Evolutionary conservation across 2,888 invertebrate species (phyloP).

Genomic region (Cenopis cana): DNA sequence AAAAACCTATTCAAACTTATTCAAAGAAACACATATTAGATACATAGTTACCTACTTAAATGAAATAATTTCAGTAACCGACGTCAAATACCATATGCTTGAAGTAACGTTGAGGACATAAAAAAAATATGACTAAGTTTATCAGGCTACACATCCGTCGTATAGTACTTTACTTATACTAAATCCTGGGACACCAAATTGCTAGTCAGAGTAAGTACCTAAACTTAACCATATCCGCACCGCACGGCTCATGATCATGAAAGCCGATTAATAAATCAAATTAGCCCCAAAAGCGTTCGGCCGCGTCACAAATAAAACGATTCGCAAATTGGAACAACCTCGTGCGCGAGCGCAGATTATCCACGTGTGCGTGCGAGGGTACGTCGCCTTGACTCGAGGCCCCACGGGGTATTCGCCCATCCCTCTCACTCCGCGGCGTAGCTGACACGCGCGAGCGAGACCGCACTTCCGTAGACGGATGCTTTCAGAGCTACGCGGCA

Average conservation of each 20-base stretch:
- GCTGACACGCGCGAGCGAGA: constrained; percentile 65
- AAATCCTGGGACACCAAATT: not conserved
- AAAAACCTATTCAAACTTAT: too few relatives aligned
- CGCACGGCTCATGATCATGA: constrained; percentile 19
- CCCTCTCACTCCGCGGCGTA: constrained; percentile 65
- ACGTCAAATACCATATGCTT: too few relatives aligned
- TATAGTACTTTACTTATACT: too few relatives aligned
- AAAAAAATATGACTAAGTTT: too few relatives aligned
- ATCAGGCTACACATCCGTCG: not conserved
- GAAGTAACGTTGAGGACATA: too few relatives aligned
- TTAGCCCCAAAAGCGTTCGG: constrained; percentile 31
- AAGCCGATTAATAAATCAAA: constrained; percentile 35
- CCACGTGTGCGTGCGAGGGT: constrained; percentile 68
- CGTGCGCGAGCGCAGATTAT: constrained; percentile 58
- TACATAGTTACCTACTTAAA: too few relatives aligned
- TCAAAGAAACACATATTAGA: too few relatives aligned
- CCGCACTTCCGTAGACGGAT: constrained; percentile 73
- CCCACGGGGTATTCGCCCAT: constrained; percentile 70
- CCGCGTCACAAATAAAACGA: constrained; percentile 50
- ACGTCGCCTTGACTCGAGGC: constrained; percentile 81
- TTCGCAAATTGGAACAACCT: constrained; percentile 58
- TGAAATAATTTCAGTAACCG: too few relatives aligned
- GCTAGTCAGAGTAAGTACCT: not conserved
- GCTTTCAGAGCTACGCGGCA: constrained; percentile 82
- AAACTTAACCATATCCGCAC: constrained; percentile 7